phyloP scores from a whole-genome alignment of 2,797 vertebrate species.

The Emys orbicularis region DNA sequence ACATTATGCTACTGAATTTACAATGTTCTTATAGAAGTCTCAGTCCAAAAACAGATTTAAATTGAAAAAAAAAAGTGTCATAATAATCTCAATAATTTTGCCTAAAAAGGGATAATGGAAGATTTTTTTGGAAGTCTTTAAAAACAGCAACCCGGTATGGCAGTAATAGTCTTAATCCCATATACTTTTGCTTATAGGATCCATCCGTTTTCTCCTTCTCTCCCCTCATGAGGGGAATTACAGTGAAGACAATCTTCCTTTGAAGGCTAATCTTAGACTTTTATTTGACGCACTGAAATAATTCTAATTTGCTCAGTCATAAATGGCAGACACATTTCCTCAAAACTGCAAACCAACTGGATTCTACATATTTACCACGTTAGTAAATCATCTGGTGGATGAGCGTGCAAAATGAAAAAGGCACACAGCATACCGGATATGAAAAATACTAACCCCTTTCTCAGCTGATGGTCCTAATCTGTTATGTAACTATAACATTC shows the following conservation, averaged over 20 bases:
- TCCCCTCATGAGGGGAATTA: background rate
- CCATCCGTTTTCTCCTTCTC: slow-evolving; percentile 27
- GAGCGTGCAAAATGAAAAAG: background rate
- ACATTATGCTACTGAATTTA: background rate
- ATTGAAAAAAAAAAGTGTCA: background rate
- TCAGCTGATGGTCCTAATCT: background rate
- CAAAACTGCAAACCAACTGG: background rate
- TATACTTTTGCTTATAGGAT: background rate
- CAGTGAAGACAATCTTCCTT: background rate
- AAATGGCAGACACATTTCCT: slow-evolving; percentile 16
- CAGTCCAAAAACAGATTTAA: background rate
- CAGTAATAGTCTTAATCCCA: background rate
- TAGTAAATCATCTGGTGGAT: background rate
- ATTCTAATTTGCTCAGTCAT: slow-evolving; percentile 17
- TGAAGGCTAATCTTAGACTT: slow-evolving; percentile 5
- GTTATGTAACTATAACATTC: background rate
- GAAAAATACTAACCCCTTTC: background rate
- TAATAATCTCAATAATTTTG: no score
- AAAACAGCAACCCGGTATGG: slow-evolving; percentile 14
- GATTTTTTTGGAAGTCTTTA: background rate
- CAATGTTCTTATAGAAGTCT: background rate
- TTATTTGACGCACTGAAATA: slow-evolving; percentile 43
- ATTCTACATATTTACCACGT: background rate
- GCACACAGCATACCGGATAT: background rate
- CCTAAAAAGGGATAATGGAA: background rate